phyloP scores from a whole-genome alignment of 2,797 vertebrate genomes.

The Muraenolepis orangiensis region DNA sequence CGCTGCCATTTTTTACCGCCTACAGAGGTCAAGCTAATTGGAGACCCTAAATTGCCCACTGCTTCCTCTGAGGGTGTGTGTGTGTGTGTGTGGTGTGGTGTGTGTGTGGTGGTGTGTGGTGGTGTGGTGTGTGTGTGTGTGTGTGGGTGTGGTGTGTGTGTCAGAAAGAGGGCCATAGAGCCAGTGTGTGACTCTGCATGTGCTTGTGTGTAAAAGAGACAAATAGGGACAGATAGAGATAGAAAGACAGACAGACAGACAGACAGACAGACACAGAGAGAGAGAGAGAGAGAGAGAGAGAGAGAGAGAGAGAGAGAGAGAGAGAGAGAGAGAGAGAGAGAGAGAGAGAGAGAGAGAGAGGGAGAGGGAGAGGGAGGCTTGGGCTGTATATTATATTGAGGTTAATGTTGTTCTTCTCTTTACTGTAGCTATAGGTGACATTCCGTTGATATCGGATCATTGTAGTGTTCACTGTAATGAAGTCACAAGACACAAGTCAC shows the following conservation, averaged over 20 bases:
- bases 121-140: no score
- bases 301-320: neutral
- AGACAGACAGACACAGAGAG: neutral
- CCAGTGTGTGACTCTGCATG: no score
- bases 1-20: neutral
- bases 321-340: no score
- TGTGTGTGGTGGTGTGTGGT: no score
- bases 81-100: neutral
- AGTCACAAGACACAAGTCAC: no score
- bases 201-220: neutral
- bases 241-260: neutral
- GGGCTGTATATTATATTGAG: no score
- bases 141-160: neutral
- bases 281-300: neutral
- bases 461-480: no score
- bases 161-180: neutral
- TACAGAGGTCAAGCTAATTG: neutral
- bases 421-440: neutral
- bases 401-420: neutral
- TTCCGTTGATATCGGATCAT: no score
- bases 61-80: neutral
- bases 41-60: neutral
- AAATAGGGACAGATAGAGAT: no score
- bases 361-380: neutral
- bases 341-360: neutral